Evolutionary conservation across 2,113 vertebrate genomes (phyloP).

Genomic region (Rattus norvegicus): DNA sequence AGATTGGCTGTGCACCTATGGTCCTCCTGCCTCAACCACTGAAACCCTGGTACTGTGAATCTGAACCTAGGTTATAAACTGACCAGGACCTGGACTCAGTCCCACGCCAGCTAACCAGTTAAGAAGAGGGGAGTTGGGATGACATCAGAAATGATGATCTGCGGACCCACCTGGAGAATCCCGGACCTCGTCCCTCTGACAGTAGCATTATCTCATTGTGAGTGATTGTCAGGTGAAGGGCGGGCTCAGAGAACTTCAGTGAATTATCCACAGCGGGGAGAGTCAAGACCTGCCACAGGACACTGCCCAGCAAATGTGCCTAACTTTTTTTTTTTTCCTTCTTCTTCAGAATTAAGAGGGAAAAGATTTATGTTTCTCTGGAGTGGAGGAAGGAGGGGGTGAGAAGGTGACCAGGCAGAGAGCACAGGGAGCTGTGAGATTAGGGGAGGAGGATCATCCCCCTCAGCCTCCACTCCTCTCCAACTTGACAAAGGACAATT

Average conservation of each 20-base stretch:
- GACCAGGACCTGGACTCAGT: constrained; percentile 32
- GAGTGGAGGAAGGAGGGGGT: constrained; percentile 21
- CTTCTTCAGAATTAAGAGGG: background rate
- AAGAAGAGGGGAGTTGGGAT: background rate
- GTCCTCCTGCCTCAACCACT: background rate
- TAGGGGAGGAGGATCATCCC: constrained; percentile 18
- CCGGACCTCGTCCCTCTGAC: background rate
- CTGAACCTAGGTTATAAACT: background rate
- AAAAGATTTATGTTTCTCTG: background rate
- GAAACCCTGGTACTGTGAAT: background rate
- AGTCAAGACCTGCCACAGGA: rapidly evolving
- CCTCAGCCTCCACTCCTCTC: constrained; percentile 43
- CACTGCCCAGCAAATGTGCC: background rate
- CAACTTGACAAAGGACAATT: constrained; percentile 67
- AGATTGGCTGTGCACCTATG: background rate
- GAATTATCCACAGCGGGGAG: background rate
- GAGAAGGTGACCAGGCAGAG: background rate
- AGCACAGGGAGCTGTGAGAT: constrained; percentile 20
- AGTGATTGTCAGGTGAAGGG: background rate
- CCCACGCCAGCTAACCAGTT: constrained; percentile 4
- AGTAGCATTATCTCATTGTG: background rate
- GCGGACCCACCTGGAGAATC: background rate
- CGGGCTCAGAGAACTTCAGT: background rate
- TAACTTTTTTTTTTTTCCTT: background rate
- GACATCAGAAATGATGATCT: constrained; percentile 4